Conservation (phyloP, 1,140 invertebrate species). For the silkworm (Bombyx mori) region DNA sequence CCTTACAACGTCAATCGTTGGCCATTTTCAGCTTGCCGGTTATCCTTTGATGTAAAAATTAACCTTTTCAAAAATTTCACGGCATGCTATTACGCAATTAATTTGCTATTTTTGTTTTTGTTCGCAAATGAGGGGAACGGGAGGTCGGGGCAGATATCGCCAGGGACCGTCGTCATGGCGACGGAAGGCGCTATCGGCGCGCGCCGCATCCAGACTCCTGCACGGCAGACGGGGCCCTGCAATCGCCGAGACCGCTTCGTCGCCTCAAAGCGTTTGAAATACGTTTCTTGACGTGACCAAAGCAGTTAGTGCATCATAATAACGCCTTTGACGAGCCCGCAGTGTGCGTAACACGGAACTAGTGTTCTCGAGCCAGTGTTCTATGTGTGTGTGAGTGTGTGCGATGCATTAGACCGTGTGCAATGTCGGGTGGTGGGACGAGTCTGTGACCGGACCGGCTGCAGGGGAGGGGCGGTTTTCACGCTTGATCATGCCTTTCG, state of each 20-base stretch:
- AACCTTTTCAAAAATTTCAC: conserved; percentile 39
- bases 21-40: conserved; percentile 14
- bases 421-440: conserved; percentile 37
- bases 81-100: conserved; percentile 61
- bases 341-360: conserved; percentile 12
- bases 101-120: conserved; percentile 69
- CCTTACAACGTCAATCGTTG: conserved; percentile 4
- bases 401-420: conserved; percentile 33
- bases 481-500: conserved; percentile 61
- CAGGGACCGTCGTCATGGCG: conserved; percentile 50
- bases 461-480: conserved; percentile 49
- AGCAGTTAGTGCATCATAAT: conserved; percentile 35
- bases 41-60: conserved; percentile 29
- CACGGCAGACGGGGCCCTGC: conserved; percentile 53
- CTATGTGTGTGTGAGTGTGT: conserved; percentile 34
- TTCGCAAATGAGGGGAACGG: conserved; percentile 24
- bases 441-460: conserved; percentile 34
- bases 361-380: conserved; percentile 16
- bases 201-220: conserved; percentile 34
- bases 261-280: conserved; percentile 26
- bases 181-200: conserved; percentile 56
- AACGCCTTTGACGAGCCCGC: conserved; percentile 18
- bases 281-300: conserved; percentile 37
- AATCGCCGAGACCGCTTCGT: conserved; percentile 43
- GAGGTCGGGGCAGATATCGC: conserved; percentile 49